A percentile compares a stretch with the other conserved stretches of the same genome.
Evolutionary conservation across 1,140 invertebrate species (phyloP).

Genomic region (Stenopsyche tienmushanensis): DNA sequence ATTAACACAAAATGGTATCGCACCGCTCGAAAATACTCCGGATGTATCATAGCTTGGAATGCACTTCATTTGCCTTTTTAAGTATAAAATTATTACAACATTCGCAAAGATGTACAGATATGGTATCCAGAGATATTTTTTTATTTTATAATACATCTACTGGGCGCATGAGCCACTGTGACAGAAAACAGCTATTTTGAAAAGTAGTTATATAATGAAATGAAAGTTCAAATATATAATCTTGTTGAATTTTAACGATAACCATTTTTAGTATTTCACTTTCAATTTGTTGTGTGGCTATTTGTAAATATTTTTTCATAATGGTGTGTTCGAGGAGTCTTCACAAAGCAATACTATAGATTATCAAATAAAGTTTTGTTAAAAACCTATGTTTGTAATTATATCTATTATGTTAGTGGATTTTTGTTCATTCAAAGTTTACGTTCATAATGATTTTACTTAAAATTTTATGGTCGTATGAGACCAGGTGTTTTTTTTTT

Average conservation of each 20-base stretch:
- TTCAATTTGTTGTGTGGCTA: neutral
- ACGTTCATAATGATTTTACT: no score
- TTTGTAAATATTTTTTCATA: neutral
- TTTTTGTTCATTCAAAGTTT: no score
- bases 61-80: slow-evolving; percentile 4
- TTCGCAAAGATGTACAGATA: neutral
- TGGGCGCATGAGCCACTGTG: slow-evolving; percentile 8
- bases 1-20: slow-evolving; percentile 49
- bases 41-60: slow-evolving; percentile 38
- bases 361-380: no score
- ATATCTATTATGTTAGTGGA: no score
- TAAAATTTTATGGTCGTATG: no score
- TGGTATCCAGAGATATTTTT: slow-evolving; percentile 7
- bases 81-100: neutral
- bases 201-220: slow-evolving; percentile 11
- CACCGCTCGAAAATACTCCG: slow-evolving; percentile 23
- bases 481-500: no score
- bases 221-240: slow-evolving; percentile 26
- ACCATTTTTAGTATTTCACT: slow-evolving; percentile 7
- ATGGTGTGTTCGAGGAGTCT: no score
- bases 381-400: no score
- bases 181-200: slow-evolving; percentile 11
- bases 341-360: no score
- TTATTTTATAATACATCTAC: slow-evolving; percentile 14
- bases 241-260: slow-evolving; percentile 15